phyloP scores from a whole-genome alignment of 2,888 invertebrate species.

The Pyrrhia umbra region DNA sequence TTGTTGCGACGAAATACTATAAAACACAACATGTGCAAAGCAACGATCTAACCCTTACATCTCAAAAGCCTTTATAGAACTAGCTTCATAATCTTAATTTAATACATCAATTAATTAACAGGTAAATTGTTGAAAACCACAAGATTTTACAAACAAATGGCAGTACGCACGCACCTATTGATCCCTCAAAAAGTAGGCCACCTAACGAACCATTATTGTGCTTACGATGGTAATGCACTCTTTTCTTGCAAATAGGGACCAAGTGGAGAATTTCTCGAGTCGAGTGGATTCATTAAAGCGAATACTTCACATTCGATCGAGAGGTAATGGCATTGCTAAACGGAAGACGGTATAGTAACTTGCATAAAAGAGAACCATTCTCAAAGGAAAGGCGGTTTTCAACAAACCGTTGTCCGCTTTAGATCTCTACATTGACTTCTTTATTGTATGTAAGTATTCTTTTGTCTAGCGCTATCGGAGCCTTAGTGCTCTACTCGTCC shows the following conservation, averaged over 20 bases:
- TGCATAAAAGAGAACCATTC: slow-evolving; percentile 63
- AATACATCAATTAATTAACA: neutral
- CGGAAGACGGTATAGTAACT: slow-evolving; percentile 61
- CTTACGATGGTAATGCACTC: slow-evolving; percentile 57
- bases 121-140: neutral
- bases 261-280: slow-evolving; percentile 64
- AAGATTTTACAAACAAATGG: slow-evolving; percentile 13
- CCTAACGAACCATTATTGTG: slow-evolving; percentile 56
- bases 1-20: no score
- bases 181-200: slow-evolving; percentile 44
- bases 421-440: slow-evolving; percentile 63
- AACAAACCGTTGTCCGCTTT: slow-evolving; percentile 64
- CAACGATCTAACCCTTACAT: no score
- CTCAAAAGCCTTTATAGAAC: neutral
- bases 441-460: slow-evolving; percentile 61
- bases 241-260: slow-evolving; percentile 57
- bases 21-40: no score
- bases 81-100: slow-evolving; percentile 10
- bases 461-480: slow-evolving; percentile 50
- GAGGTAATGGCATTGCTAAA: slow-evolving; percentile 71
- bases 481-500: slow-evolving; percentile 29
- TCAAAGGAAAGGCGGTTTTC: slow-evolving; percentile 61
- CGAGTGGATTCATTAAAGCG: slow-evolving; percentile 73
- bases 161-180: slow-evolving; percentile 20
- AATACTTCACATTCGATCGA: slow-evolving; percentile 72